These are phyloP conservation scores for Streblospio benedicti DNA, from an alignment of 1,140 invertebrate species.

Conservation along the genomic window DNA sequence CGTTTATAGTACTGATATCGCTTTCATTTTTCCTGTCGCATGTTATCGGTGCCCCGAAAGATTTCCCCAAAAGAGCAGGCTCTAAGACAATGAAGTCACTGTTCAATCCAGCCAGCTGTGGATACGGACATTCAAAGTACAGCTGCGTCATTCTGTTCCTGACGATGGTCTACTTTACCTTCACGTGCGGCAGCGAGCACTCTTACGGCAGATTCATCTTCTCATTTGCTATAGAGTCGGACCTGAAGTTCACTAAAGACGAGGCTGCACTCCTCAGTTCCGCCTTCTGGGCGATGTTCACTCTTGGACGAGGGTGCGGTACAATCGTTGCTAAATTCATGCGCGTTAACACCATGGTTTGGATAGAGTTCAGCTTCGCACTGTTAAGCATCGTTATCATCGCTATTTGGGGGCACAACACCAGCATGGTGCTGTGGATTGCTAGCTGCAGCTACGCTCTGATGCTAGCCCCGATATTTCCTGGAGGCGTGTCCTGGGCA, in stretches of 20 bases:
- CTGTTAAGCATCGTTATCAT: too few relatives aligned
- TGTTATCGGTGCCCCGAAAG: too few relatives aligned
- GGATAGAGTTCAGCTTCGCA: too few relatives aligned
- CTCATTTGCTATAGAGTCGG: constrained; percentile 24
- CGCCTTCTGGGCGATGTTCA: constrained; percentile 30
- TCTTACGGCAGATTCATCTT: constrained; percentile 26
- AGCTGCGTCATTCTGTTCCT: constrained; percentile 22
- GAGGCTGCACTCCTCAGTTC: constrained; percentile 25
- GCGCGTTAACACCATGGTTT: too few relatives aligned
- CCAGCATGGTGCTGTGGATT: not conserved
- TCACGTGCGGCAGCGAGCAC: constrained; percentile 24
- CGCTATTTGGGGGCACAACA: too few relatives aligned
- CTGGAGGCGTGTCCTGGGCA: not conserved
- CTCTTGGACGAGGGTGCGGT: constrained; percentile 20
- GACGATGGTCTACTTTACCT: constrained; percentile 26
- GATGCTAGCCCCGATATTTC: not conserved
- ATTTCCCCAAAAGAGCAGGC: too few relatives aligned
- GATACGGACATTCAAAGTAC: constrained; percentile 18
- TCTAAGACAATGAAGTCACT: too few relatives aligned
- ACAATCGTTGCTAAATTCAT: not conserved
- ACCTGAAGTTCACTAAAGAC: constrained; percentile 20
- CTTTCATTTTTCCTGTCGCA: too few relatives aligned
- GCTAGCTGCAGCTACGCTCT: not conserved
- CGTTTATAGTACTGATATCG: too few relatives aligned
- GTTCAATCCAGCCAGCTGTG: constrained; percentile 25